These are phyloP conservation scores for Galeopsomyia nigrocyanea DNA, from an alignment of 2,888 invertebrate genomes.

Conservation along the genomic window DNA sequence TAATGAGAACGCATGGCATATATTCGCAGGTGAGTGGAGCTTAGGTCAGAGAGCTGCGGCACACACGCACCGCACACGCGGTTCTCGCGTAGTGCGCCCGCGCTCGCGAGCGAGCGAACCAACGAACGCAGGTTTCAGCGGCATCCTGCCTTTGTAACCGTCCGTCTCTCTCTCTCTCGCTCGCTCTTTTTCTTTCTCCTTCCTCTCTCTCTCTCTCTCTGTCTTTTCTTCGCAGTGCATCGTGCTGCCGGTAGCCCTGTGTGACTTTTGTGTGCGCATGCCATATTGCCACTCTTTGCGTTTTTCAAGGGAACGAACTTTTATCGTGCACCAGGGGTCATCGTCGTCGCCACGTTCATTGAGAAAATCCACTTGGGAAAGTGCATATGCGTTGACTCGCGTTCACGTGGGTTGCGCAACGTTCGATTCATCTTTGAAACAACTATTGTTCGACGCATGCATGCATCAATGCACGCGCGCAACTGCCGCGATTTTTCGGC, in stretches of 20 bases:
- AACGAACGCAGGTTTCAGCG: constrained; percentile 36
- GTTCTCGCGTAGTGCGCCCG: neutral
- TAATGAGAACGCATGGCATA: neutral
- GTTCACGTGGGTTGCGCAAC: constrained; percentile 38
- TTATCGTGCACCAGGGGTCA: neutral
- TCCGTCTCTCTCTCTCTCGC: constrained; percentile 24
- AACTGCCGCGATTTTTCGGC: neutral
- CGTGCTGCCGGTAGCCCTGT: too few relatives aligned
- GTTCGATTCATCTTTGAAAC: constrained; percentile 30
- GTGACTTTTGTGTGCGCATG: too few relatives aligned
- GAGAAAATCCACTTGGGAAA: constrained; percentile 19
- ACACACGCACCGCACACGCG: constrained; percentile 46
- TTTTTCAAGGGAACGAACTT: too few relatives aligned
- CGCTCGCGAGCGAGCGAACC: constrained; percentile 15
- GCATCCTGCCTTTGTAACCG: constrained; percentile 61
- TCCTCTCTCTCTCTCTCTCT: constrained; percentile 46
- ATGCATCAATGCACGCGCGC: neutral
- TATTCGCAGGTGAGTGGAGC: constrained; percentile 19
- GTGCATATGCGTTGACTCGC: constrained; percentile 24
- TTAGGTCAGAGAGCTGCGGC: constrained; percentile 40
- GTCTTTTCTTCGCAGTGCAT: constrained; percentile 38
- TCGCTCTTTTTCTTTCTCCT: constrained; percentile 21
- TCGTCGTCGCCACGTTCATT: constrained; percentile 6
- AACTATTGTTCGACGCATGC: neutral
- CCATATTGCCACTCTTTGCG: too few relatives aligned